A percentile compares a stretch with the other conserved stretches of the same genome.
Conservation (phyloP, 2,797 vertebrate species). For the Heteromormyrus szaboi region DNA sequence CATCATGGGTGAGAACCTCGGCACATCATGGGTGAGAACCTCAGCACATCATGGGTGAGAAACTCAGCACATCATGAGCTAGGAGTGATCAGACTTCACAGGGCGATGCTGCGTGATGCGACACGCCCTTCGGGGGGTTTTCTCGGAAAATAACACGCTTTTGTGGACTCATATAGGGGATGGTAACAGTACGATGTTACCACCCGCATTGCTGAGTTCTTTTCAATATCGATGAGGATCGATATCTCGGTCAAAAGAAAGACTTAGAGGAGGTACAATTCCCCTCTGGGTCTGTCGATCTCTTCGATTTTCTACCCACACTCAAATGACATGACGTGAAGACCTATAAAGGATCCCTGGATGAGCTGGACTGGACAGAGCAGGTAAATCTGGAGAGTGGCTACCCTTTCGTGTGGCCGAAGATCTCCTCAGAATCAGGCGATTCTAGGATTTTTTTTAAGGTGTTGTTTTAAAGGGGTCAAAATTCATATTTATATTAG, state of each 20-base stretch:
- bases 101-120: neutral
- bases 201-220: neutral
- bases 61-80: neutral
- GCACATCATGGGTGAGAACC: slow-evolving; percentile 19
- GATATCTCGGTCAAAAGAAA: neutral
- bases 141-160: neutral
- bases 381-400: neutral
- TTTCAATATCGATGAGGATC: neutral
- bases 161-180: neutral
- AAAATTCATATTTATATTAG: neutral
- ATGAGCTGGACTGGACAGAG: neutral
- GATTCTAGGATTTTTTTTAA: neutral
- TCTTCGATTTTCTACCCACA: neutral
- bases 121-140: neutral
- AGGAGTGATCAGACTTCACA: neutral
- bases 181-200: neutral
- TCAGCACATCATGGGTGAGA: slow-evolving; percentile 21
- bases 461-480: neutral
- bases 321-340: neutral
- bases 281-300: neutral
- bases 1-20: neutral
- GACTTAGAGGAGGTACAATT: neutral
- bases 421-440: neutral
- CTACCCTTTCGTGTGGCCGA: neutral
- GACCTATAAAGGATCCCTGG: neutral